phyloP scores from a whole-genome alignment of 1,140 invertebrate genomes.

The Lasaia peninsularis region DNA sequence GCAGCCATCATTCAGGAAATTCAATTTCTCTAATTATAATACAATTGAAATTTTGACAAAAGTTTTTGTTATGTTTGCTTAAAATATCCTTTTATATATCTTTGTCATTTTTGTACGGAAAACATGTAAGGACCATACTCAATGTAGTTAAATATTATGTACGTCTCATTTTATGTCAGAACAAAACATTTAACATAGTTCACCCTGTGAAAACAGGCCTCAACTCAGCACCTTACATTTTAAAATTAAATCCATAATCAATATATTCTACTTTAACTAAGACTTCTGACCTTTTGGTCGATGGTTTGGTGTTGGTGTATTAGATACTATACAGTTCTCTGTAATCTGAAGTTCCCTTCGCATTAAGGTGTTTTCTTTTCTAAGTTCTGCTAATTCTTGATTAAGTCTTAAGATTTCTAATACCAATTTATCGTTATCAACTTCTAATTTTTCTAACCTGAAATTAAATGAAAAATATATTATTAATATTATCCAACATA shows the following conservation, averaged over 20 bases:
- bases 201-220: background rate
- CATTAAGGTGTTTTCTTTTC: slow-evolving; percentile 64
- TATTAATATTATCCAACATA: too few relatives aligned
- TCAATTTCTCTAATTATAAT: too few relatives aligned
- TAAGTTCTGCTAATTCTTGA: slow-evolving; percentile 55
- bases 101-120: too few relatives aligned
- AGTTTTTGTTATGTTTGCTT: too few relatives aligned
- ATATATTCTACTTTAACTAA: slow-evolving; percentile 35
- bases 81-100: too few relatives aligned
- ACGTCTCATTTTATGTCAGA: background rate
- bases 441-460: slow-evolving; percentile 66
- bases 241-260: slow-evolving; percentile 14
- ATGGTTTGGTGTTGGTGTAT: slow-evolving; percentile 25
- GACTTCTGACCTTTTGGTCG: slow-evolving; percentile 55
- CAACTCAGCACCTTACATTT: slow-evolving; percentile 25
- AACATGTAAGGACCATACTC: too few relatives aligned
- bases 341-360: slow-evolving; percentile 45
- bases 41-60: too few relatives aligned
- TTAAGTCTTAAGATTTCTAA: slow-evolving; percentile 68
- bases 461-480: slow-evolving; percentile 16
- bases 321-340: slow-evolving; percentile 56
- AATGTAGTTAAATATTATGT: too few relatives aligned
- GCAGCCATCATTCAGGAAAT: too few relatives aligned
- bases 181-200: background rate
- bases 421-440: slow-evolving; percentile 69